phyloP scores from a whole-genome alignment of 2,888 invertebrate genomes.

The Zaprionus lineosus region DNA sequence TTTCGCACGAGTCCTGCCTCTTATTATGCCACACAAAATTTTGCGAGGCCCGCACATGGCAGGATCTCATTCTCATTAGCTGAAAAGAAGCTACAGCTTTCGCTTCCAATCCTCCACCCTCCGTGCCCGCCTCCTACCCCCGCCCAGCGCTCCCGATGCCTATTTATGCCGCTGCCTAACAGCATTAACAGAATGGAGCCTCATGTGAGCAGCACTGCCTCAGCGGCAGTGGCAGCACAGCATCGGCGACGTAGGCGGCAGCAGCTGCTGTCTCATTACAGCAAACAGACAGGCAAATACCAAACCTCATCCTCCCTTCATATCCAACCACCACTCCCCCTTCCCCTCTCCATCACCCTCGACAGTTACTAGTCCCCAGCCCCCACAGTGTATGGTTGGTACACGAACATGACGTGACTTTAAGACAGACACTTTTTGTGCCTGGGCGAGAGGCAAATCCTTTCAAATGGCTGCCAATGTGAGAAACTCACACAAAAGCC shows the following conservation, averaged over 20 bases:
- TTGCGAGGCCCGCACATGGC: constrained; percentile 20
- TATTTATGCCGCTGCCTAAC: constrained; percentile 45
- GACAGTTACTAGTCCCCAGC: too few species aligned
- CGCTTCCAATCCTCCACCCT: too few species aligned
- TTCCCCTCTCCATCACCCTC: not conserved
- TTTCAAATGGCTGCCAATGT: constrained; percentile 53
- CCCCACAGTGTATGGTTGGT: too few species aligned
- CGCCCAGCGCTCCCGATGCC: constrained; percentile 17
- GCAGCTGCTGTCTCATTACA: constrained; percentile 70
- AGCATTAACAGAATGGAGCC: constrained; percentile 61
- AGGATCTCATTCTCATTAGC: constrained; percentile 64
- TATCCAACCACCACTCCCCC: not conserved
- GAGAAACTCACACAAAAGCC: constrained; percentile 19
- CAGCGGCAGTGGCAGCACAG: constrained; percentile 12
- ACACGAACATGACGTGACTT: constrained; percentile 63
- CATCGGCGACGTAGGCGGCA: constrained; percentile 20
- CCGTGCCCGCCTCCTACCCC: too few species aligned
- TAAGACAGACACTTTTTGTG: constrained; percentile 67
- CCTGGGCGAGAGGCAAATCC: constrained; percentile 44
- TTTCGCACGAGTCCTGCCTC: constrained; percentile 22
- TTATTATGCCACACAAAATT: constrained; percentile 49
- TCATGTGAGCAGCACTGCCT: constrained; percentile 8
- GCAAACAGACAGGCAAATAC: constrained; percentile 10
- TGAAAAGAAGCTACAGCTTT: constrained; percentile 68
- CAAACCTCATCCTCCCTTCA: not conserved